phyloP scores from a whole-genome alignment of 2,888 invertebrate genomes.

The Lepeophtheirus nordmannii region DNA sequence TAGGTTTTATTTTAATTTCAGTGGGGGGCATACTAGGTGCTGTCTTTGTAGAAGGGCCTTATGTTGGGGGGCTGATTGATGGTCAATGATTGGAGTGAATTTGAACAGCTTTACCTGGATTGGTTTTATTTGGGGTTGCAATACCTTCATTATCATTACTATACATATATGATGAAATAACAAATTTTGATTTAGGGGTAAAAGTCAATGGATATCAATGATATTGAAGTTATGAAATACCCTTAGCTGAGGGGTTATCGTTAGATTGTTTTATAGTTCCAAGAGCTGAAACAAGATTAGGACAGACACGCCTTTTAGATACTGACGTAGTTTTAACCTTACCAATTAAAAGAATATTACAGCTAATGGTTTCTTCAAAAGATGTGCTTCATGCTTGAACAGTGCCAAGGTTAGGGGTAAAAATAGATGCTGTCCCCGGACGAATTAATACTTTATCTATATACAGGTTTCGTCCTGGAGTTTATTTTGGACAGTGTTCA shows the following conservation, averaged over 20 bases:
- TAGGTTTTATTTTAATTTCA: conserved; percentile 29
- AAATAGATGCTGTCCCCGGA: conserved; percentile 36
- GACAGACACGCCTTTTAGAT: conserved; percentile 28
- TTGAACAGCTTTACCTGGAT: conserved; percentile 27
- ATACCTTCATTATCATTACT: conserved; percentile 28
- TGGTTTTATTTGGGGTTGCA: conserved; percentile 27
- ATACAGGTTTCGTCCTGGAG: conserved; percentile 45
- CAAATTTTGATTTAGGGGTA: conserved; percentile 16
- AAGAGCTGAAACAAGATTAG: not conserved
- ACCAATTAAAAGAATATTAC: conserved; percentile 27
- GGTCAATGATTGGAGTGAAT: conserved; percentile 28
- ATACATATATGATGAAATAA: conserved; percentile 27
- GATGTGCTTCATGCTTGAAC: conserved; percentile 38
- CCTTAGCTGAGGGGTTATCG: conserved; percentile 26
- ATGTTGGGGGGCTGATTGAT: conserved; percentile 27
- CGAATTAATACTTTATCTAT: conserved; percentile 40
- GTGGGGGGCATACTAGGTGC: conserved; percentile 29
- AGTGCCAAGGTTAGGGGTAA: conserved; percentile 34
- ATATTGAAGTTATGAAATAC: conserved; percentile 30
- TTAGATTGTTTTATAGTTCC: conserved; percentile 29
- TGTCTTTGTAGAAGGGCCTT: conserved; percentile 24
- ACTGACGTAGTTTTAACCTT: conserved; percentile 27
- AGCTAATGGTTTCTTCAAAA: conserved; percentile 30
- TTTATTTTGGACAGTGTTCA: conserved; percentile 59
- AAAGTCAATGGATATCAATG: conserved; percentile 27